Conservation (phyloP, 2,797 vertebrate genomes). For the Fistularia tabacaria region DNA sequence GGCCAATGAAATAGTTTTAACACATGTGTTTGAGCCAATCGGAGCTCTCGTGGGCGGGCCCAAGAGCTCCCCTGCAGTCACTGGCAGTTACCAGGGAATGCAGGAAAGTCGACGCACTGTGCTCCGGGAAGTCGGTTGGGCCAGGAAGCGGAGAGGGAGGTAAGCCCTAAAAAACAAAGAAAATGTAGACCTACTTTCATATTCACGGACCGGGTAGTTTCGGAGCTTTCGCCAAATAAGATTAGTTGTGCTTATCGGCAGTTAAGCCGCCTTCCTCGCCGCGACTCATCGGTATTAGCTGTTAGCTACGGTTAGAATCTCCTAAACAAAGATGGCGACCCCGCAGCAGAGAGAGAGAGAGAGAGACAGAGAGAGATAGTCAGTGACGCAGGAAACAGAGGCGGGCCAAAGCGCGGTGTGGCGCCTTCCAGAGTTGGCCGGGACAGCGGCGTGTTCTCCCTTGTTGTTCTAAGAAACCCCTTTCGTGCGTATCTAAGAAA, state of each 20-base stretch:
- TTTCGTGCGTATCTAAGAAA: too few species aligned
- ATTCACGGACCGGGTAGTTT: rapidly evolving
- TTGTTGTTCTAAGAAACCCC: not conserved
- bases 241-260: not conserved
- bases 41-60: conserved; percentile 30
- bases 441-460: not conserved
- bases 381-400: conserved; percentile 62
- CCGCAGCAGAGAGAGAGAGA: conserved; percentile 7
- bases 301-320: conserved; percentile 39
- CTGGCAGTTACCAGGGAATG: conserved; percentile 15
- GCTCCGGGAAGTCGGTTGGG: not conserved
- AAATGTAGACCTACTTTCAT: rapidly evolving
- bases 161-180: conserved; percentile 6
- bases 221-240: rapidly evolving
- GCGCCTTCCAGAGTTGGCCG: conserved; percentile 23
- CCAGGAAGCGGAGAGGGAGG: conserved; percentile 1
- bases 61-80: not conserved
- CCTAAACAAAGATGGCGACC: conserved; percentile 69
- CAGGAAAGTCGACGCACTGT: conserved; percentile 34
- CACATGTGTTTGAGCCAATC: conserved; percentile 39
- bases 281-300: conserved; percentile 1
- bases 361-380: too few species aligned
- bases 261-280: not conserved
- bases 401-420: conserved; percentile 45
- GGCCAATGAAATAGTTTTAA: conserved; percentile 20